Base-by-base conservation (phyloP, 1,140 invertebrate genomes). In the Cryptotermes secundus region DNA sequence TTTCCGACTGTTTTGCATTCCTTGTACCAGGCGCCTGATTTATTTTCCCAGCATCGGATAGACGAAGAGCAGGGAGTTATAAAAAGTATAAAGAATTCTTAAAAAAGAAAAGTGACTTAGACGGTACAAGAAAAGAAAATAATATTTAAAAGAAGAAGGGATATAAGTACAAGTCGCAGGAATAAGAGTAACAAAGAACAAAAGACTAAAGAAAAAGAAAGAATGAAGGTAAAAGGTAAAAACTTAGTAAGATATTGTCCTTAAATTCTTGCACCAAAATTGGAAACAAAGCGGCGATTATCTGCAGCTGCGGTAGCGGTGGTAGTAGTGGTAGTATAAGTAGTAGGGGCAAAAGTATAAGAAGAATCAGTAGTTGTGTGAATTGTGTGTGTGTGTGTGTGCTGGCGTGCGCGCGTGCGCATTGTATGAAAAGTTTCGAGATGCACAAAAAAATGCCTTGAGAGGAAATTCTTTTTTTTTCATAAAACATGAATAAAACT, bases 1-100 rank as follows among this genome's bases (percentile, higher is more conserved):
- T 72, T 72, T 72, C 59, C 59, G 26, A 31, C 59, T 72, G 59
- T 16, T 72, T 72, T 72, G 59, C 59, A 72, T 72, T 72, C 59
- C 4, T 31, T 31, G 26, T 31, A 31, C 1, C 4, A 72, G 26
- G 26, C 9, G n/a, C n/a, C 59, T 72, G 59, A 31, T 31, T 72
- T 31, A 72, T 72, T 72, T 72, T 72, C n/a, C 9, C 26, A 72
- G 14, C 59, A 72, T 72, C 59, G 59, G n/a, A 72, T 72, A 72
- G 4, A 31, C 1, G n/a, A 72, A 72, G 16, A 72, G 26, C 26
- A 31, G 22, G 16, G n/a, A n/a, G 59, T 72, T 72, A 31, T 72
- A 72, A 72, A 72, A 72, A 72, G 59, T 31, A 72, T 14, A 10
- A 72, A n/a, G 31, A 31, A 31, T 10, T 72, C 2, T 31, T n/a